phyloP scores from a whole-genome alignment of 2,888 invertebrate species.

The Drosophila diplacantha region DNA sequence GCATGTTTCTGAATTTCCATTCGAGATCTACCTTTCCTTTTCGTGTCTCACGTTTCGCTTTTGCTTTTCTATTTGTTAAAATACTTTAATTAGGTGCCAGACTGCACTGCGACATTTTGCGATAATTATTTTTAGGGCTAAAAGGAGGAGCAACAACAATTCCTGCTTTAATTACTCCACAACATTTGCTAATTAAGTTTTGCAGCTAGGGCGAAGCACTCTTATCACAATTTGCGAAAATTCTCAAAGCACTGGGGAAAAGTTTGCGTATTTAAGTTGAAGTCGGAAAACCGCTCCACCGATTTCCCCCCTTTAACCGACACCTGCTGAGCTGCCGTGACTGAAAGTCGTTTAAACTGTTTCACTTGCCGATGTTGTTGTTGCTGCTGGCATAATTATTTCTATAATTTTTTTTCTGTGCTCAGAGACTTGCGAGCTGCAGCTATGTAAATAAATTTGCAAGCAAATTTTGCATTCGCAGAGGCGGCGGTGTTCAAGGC shows the following conservation, averaged over 20 bases:
- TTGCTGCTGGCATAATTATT: constrained; percentile 37
- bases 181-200: constrained; percentile 63
- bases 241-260: constrained; percentile 45
- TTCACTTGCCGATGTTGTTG: constrained; percentile 38
- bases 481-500: constrained; percentile 27
- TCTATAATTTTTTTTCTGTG: constrained; percentile 15
- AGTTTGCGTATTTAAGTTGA: constrained; percentile 54
- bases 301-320: constrained; percentile 2
- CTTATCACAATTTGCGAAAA: constrained; percentile 54
- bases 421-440: constrained; percentile 11
- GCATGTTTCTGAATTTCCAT: background rate
- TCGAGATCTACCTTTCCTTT: background rate
- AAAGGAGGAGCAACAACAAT: constrained; percentile 5
- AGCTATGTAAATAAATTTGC: constrained; percentile 32
- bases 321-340: constrained; percentile 60
- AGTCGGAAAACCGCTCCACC: constrained; percentile 13
- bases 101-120: constrained; percentile 29
- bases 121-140: constrained; percentile 9
- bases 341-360: constrained; percentile 63
- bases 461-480: constrained; percentile 23
- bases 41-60: background rate
- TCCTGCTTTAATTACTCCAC: constrained; percentile 48
- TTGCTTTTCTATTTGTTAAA: background rate
- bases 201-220: constrained; percentile 46
- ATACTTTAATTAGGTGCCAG: constrained; percentile 6